A percentile compares a stretch with the other conserved stretches of the same genome.
Evolutionary conservation across 2,888 invertebrate genomes (phyloP).

Genomic region (Zaprionus obscuricornis): DNA sequence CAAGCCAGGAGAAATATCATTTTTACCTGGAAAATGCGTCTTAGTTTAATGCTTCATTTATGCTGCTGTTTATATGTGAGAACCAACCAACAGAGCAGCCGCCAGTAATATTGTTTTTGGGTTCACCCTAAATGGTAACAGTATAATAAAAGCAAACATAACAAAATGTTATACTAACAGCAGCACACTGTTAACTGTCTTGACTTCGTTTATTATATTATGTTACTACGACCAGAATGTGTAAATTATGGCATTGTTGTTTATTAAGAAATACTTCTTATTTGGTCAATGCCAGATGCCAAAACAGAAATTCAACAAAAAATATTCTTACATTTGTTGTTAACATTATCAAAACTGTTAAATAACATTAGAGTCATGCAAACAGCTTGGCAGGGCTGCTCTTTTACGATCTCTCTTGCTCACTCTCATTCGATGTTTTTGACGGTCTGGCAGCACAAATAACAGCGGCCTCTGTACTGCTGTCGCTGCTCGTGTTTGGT

Average conservation of each 20-base stretch:
- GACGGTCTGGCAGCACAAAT: constrained; percentile 51
- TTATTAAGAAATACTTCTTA: background rate
- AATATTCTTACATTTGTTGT: too few relatives aligned
- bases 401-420: constrained; percentile 16
- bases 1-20: constrained; percentile 21
- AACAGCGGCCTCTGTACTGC: constrained; percentile 3
- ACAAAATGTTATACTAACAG: constrained; percentile 29
- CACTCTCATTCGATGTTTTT: background rate
- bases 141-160: constrained; percentile 1
- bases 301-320: too few relatives aligned
- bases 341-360: too few relatives aligned
- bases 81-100: background rate
- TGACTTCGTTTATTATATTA: constrained; percentile 1
- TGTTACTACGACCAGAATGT: too few relatives aligned
- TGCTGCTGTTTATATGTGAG: background rate
- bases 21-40: constrained; percentile 58
- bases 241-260: too few relatives aligned
- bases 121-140: constrained; percentile 43
- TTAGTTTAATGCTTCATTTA: constrained; percentile 11
- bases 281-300: too few relatives aligned
- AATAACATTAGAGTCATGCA: background rate
- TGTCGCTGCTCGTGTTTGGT: constrained; percentile 47
- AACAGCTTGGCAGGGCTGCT: constrained; percentile 37
- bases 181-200: constrained; percentile 10
- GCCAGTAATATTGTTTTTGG: constrained; percentile 1